phyloP scores from a whole-genome alignment of 2,113 vertebrate species.

The Sinocyclocheilus maitianheensis region DNA sequence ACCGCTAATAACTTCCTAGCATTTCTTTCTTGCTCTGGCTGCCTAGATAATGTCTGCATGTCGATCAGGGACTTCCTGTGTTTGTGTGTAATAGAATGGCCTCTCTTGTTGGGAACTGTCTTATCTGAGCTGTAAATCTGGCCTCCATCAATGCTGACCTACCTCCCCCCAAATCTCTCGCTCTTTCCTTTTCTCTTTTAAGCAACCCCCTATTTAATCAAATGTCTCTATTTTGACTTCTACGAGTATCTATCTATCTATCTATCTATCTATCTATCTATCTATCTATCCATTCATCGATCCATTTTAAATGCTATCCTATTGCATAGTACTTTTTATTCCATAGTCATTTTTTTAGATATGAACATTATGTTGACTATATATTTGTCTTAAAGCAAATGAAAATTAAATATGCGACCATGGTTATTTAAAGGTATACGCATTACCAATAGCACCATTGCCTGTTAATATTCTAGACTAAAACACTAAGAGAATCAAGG shows the following conservation, averaged over 20 bases:
- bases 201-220: conserved; percentile 22
- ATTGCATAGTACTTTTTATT: too few relatives aligned
- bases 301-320: too few relatives aligned
- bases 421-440: too few relatives aligned
- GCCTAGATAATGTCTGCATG: conserved; percentile 86
- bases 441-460: conserved; percentile 18
- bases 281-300: too few relatives aligned
- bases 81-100: conserved; percentile 94
- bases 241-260: background rate
- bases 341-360: too few relatives aligned
- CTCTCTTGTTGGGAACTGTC: conserved; percentile 78
- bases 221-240: background rate
- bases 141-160: conserved; percentile 75
- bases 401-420: too few relatives aligned
- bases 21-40: conserved; percentile 77
- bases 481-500: conserved; percentile 66
- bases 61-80: conserved; percentile 96
- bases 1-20: conserved; percentile 88
- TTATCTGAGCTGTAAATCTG: conserved; percentile 81
- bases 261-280: too few relatives aligned
- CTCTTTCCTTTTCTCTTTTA: conserved; percentile 29
- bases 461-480: conserved; percentile 52
- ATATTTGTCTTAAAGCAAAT: too few relatives aligned
- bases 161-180: conserved; percentile 34
- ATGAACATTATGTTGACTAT: too few relatives aligned